Evolutionary conservation across 2,113 vertebrate genomes (phyloP).

Genomic region (Sigmodon hispidus): DNA sequence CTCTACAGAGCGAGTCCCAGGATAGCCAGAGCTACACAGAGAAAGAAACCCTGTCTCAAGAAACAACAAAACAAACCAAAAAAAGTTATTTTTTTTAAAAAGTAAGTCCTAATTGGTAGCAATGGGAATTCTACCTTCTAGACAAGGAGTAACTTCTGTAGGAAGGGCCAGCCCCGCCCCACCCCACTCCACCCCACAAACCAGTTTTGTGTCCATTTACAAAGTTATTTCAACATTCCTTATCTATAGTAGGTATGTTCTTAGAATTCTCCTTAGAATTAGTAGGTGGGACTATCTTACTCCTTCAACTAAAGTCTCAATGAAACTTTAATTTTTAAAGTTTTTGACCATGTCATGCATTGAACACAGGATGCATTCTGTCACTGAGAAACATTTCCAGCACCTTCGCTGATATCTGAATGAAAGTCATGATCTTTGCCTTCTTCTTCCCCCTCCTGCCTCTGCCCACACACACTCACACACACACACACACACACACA

Average conservation of each 20-base stretch:
- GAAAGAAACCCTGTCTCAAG: background rate
- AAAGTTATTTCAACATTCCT: conserved; percentile 38
- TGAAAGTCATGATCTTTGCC: conserved; percentile 32
- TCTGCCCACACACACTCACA: background rate
- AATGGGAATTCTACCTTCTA: conserved; percentile 16
- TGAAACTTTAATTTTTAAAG: background rate
- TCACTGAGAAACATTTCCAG: background rate
- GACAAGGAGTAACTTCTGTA: conserved; percentile 24
- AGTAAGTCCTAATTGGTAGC: background rate
- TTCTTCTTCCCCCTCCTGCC: conserved; percentile 11
- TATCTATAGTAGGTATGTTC: conserved; percentile 29
- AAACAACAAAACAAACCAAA: background rate
- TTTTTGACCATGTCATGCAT: background rate
- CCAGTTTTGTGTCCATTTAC: background rate
- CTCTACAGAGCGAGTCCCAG: background rate
- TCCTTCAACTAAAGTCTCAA: conserved; percentile 9
- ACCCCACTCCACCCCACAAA: background rate
- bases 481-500: background rate
- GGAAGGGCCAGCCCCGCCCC: background rate
- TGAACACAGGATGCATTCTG: background rate
- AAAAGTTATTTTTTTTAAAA: background rate
- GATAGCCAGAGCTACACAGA: background rate
- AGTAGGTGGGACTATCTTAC: background rate
- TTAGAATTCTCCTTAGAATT: conserved; percentile 18
- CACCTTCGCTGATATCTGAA: background rate